Conservation (phyloP, 2,113 vertebrate species). For the Pituophis catenifer region DNA sequence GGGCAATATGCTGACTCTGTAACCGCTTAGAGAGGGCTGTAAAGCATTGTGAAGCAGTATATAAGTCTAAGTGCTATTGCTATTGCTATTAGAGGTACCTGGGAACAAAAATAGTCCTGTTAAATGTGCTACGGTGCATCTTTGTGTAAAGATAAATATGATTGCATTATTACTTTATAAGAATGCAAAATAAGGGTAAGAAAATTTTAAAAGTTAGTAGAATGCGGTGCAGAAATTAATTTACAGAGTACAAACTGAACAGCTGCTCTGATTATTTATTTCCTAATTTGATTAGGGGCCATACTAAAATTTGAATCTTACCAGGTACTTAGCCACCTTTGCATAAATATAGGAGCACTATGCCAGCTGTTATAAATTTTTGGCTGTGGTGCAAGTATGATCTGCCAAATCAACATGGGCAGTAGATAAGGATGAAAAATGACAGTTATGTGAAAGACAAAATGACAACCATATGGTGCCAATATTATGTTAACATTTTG, state of each 20-base stretch:
- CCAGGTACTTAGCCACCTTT: constrained; percentile 41
- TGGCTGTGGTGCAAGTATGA: constrained; percentile 54
- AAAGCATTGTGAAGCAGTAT: too few relatives aligned
- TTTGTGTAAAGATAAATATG: not conserved
- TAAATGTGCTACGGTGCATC: not conserved
- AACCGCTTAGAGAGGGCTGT: too few relatives aligned
- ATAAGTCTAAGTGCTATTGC: too few relatives aligned
- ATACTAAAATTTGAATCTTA: constrained; percentile 51
- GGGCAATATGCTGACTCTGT: too few relatives aligned
- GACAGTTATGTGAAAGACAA: constrained; percentile 62
- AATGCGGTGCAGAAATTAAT: constrained; percentile 52
- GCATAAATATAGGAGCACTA: not conserved
- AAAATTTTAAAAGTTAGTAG: constrained; percentile 15
- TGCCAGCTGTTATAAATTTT: constrained; percentile 60
- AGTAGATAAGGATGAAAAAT: constrained; percentile 62
- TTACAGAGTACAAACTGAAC: constrained; percentile 52
- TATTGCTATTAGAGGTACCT: not conserved
- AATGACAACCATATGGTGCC: constrained; percentile 64
- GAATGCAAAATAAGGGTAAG: not conserved
- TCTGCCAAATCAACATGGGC: constrained; percentile 53
- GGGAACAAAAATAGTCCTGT: not conserved
- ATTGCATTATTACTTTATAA: not conserved
- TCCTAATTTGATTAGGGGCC: constrained; percentile 34
- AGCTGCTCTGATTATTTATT: constrained; percentile 52
- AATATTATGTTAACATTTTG: constrained; percentile 59